Evolutionary conservation across 2,888 invertebrate genomes (phyloP), one percentile per base, ranked within the genome.

Genomic region (Hybos culiciformis): DNA sequence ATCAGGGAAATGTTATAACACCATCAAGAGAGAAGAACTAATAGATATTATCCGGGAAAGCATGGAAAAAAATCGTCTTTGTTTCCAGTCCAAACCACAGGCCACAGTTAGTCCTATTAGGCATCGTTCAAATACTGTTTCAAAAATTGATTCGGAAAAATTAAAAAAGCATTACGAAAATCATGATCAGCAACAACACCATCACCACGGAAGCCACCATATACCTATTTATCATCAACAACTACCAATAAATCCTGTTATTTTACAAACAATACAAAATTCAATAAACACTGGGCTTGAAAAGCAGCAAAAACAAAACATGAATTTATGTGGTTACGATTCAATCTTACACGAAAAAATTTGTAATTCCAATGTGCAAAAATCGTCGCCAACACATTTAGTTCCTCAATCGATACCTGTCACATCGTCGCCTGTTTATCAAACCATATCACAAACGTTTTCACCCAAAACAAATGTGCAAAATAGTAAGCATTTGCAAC

Each of bases 61-160:
- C 67, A 87, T 90, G 86, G 87, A 87, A 65, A 86, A 85, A 68
- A 86, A 85, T 69, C 83, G 83, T 66, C 70, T 83, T 74, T 80
- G 80, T 77, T 83, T 83, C 77, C 82, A 83, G 73, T 74, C 80
- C 63, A 75, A 77, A 73, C 62, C 62, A 56, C 63, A 62, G 57
- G 72, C 74, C 68, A 64, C 61, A 59, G 61, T 61, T 55, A 66
- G 63, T 54, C 66, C 66, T 52, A 60, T 62, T 47, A 61, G 66
- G 46, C 65, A 63, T 50, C 65, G 67, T 49, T 65, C 64, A 53
- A 63, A 63, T 58, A 64, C 66, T 45, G 59, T 62, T 44, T 61
- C 65, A 57, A 63, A 67, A 66, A 60, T 66, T 47, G 63, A 62
- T 48, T 63, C 62, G 34, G 49, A 59, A 53, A 61, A 60, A 58